Evolutionary conservation across 2,888 invertebrate species (phyloP), one percentile per base, ranked within the genome.

Genomic region (Podabrus alpinus): DNA sequence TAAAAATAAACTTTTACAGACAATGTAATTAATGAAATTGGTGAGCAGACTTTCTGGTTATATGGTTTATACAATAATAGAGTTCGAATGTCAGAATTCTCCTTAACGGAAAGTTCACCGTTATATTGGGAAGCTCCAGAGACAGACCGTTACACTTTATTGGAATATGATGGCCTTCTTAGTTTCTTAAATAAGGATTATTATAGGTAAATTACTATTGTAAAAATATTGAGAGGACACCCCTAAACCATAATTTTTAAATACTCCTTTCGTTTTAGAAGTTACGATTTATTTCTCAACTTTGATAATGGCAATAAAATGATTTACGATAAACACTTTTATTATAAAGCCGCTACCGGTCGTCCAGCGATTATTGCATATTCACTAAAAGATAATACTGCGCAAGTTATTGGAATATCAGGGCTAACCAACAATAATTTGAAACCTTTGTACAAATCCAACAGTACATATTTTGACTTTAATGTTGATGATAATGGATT

Each of bases 221-320:
- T 64, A 10, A 15, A 11, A 7, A 13, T 13, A 13, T 13, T 13
- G 13, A n/a, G n/a, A n/a, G n/a, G 59, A 29, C 1, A 13, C 11
- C 13, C 4, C 11, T 4, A 29, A 5, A 29, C n/a, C 3, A 29
- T 29, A 4, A n/a, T 13, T 29, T 29, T 29, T 29, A 29, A 29
- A 29, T 29, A 4, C 0, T 5, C 5, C 4, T 13, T 5, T 4
- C 5, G n/a, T 73, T 75, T 66, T 29, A 69, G 75, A 13, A 59
- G 4, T 15, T 66, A 72, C 75, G 76, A 80, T 45, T 74, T 86
- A 70, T 80, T 81, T 60, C 82, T 83, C 76, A 82, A 82, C 59
- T 90, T 89, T 77, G 89, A 95, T 92, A 99, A 99, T 1, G 98
- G 98, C 84, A 95, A 97, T 2, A 97, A 98, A 87, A 92, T 97